Evolutionary conservation across 2,888 invertebrate species (phyloP), one percentile per base, ranked within the genome.

Genomic region (Lymantria dispar): DNA sequence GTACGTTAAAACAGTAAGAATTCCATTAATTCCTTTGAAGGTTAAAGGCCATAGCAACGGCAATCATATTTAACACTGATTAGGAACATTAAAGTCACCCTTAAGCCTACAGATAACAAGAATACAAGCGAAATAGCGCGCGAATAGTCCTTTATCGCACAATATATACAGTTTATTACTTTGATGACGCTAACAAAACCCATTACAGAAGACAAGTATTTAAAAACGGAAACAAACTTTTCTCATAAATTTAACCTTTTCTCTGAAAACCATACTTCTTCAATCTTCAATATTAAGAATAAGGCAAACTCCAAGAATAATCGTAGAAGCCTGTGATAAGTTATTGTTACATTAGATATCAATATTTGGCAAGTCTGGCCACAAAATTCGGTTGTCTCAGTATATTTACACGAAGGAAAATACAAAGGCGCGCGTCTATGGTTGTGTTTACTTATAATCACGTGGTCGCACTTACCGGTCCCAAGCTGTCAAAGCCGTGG

Each of bases 401-500:
- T 47, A 59, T 64, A 66, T 66, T 68, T 62, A 60, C 58, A 70
- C 58, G 68, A 64, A 61, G 58, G 62, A 47, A 50, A 58, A 52
- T 55, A 46, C 59, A 68, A 68, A 64, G 48, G 47, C 56, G 54
- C 52, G 59, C 60, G 63, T 58, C 60, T 68, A 63, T 73, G 69
- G 62, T 66, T 81, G 78, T 89, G 88, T 88, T 90, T 89, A 87
- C 87, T 66, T 82, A 74, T 68, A 70, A 81, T 87, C 90, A 90
- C 90, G 88, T 90, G 88, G 78, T 66, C 58, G 40, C 29, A 94
- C 97, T 95, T 89, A 99, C 99, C 94, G 98, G 95, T 82, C 98
- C 98, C 68, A 98, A 93, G 90, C 96, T 98, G 79, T 97, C 95
- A 92, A 99, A 99, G 78, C 99, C 99, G 85, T 98, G 96, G 76